phyloP scores from a whole-genome alignment of 2,797 vertebrate species.

The Myotis myotis region DNA sequence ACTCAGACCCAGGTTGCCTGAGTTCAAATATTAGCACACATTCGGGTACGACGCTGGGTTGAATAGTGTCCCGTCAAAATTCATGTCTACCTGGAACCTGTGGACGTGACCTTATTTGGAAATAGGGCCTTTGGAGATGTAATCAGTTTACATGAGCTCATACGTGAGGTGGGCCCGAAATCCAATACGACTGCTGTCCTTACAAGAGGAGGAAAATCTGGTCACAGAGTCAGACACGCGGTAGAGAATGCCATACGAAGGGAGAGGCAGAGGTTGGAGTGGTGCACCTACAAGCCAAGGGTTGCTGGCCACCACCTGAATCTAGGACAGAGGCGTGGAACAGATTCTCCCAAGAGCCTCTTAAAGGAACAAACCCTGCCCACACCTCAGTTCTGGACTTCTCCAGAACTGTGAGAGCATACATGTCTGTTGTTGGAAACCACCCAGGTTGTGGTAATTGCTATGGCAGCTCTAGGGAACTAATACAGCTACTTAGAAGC shows the following conservation, averaged over 20 bases:
- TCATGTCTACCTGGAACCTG: neutral
- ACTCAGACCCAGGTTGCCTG: neutral
- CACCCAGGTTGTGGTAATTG: neutral
- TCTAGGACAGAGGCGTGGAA: neutral
- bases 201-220: neutral
- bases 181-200: neutral
- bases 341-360: neutral
- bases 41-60: neutral
- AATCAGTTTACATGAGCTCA: neutral
- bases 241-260: neutral
- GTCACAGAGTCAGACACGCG: neutral
- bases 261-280: neutral
- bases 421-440: neutral
- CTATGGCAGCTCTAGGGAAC: neutral
- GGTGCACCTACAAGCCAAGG: neutral
- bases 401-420: neutral
- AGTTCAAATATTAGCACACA: neutral
- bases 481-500: neutral
- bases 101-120: neutral
- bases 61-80: neutral
- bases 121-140: neutral
- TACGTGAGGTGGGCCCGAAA: neutral
- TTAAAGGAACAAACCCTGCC: neutral
- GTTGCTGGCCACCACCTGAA: neutral
- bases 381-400: neutral